Base-by-base conservation (phyloP, 2,888 invertebrate genomes). In the Lypha dubia region DNA sequence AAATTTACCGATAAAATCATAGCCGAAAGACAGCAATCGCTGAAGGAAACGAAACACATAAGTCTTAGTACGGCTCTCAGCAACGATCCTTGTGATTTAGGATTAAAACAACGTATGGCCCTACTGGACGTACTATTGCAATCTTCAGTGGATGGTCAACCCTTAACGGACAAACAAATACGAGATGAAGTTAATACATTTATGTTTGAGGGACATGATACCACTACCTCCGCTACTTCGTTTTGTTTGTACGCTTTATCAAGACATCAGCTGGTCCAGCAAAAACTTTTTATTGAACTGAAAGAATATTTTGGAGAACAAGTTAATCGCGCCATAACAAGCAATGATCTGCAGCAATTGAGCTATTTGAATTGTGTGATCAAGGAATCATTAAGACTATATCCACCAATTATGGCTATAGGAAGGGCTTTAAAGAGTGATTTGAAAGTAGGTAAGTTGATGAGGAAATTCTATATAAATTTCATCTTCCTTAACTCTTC, bases 181-280 rank as follows among this genome's bases (percentile, higher is more conserved):
- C 92, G 94, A 62, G 95, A 95, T 88, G 95, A 96, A 92, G 95
- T 95, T 0, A 94, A 95, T 87, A 96, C 96, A 0, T 95, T 96
- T 87, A 94, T 95, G 94, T 96, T 96, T 90, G 95, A 94, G 68
- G 92, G 92, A 1, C 92, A 92, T 70, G 92, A 92, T 41, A 92
- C 92, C 1, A 92, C 91, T 44, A 91, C 91, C 3, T 90, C 91
- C 5, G 92, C 90, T 3, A 90, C 88, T 7, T 89, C 90, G 7
- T 92, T 92, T 62, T 88, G 90, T 7, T 81, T 92, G 1, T 91
- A 90, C 56, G 85, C 89, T 17, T 83, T 92, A 32, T 91, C 92
- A 0, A 87, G 89, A 1, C 88, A 92, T 86, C 83, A 86, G 1
- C 71, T 86, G 1, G 88, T 90, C 4, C 92, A 92, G 77, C 83